Percentiles rank a stretch among this genome's conserved stretches.
phyloP scores from a whole-genome alignment of 2,888 invertebrate species.

The Heliconius ethilla region DNA sequence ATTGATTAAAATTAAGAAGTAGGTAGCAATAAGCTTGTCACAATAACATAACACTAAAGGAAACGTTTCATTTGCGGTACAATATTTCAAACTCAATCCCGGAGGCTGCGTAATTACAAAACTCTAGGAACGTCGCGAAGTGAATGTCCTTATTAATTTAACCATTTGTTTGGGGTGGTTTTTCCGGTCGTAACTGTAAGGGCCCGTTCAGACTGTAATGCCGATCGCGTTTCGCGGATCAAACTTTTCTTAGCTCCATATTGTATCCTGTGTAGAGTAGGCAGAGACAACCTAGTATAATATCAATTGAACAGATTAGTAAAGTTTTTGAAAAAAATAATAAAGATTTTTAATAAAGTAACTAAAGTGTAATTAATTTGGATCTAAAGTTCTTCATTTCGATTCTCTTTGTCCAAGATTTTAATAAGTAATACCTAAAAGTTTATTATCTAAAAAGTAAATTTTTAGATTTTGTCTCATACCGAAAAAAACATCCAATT shows the following conservation, averaged over 20 bases:
- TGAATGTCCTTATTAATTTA: constrained; percentile 76
- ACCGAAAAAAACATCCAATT: not conserved
- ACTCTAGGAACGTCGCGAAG: constrained; percentile 50
- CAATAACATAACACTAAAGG: constrained; percentile 41
- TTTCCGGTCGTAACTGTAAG: constrained; percentile 68
- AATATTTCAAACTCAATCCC: constrained; percentile 46
- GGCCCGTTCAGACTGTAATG: not conserved
- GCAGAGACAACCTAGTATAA: too few relatives aligned
- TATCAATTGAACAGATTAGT: too few relatives aligned
- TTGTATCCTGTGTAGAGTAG: not conserved
- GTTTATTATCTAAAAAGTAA: not conserved
- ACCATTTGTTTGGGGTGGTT: constrained; percentile 76
- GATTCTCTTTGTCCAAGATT: too few relatives aligned
- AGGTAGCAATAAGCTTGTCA: constrained; percentile 10
- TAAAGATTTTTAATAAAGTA: too few relatives aligned
- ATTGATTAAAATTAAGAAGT: not conserved
- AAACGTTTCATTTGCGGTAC: constrained; percentile 50
- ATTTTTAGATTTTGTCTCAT: not conserved
- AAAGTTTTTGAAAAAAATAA: too few relatives aligned
- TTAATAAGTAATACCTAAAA: not conserved
- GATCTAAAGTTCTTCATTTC: too few relatives aligned
- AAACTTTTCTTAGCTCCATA: not conserved
- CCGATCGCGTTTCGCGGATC: not conserved
- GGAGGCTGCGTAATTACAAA: constrained; percentile 59
- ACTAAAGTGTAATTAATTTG: too few relatives aligned